Base-by-base conservation (phyloP, 2,113 vertebrate genomes). In the Ciconia boyciana region DNA sequence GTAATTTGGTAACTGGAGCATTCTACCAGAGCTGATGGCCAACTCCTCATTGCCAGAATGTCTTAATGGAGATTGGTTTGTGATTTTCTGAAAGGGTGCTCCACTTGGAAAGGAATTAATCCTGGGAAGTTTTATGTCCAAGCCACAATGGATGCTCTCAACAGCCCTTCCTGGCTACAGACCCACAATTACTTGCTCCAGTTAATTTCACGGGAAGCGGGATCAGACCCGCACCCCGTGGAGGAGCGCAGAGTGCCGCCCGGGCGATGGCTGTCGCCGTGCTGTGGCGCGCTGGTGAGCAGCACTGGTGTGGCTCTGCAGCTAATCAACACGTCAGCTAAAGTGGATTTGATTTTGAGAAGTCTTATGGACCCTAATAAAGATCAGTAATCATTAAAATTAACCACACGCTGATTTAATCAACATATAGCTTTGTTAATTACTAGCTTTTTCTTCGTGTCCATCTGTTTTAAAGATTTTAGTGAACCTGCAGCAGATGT, bases 341-440 rank as follows among this genome's bases (percentile, higher is more conserved):
- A 52, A 95, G 61, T 20, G 88, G 43, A 51, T 83, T 74, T 62
- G 89, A 79, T 96, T 95, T 51, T 46, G 55, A 95, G 95, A 96
- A 96, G 48, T 94, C 95, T 97, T 76, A 75, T 9, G 85, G 96
- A 83, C 86, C 72, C 91, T 95, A 83, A 89, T 94, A 96, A 98
- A 96, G 97, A 97, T 97, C 96, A 96, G 87, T 90, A 93, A 97
- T 98, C 96, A 96, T 97, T 97, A 97, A 96, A 98, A 98, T 98
- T 98, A 98, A 95, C 97, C 97, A 94, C 97, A 97, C 62, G 95
- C 97, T 97, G 98, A 95, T 97, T 98, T 98, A 98, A 98, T 98
- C 98, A 98, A 97, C 97, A 80, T 97, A 98, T 96, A 98, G 95
- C 97, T 98, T 98, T 98, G 97, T 98, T 98, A 98, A 98, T 98